Conservation (phyloP, 2,888 invertebrate genomes). For the Sarcophaga variegata region DNA sequence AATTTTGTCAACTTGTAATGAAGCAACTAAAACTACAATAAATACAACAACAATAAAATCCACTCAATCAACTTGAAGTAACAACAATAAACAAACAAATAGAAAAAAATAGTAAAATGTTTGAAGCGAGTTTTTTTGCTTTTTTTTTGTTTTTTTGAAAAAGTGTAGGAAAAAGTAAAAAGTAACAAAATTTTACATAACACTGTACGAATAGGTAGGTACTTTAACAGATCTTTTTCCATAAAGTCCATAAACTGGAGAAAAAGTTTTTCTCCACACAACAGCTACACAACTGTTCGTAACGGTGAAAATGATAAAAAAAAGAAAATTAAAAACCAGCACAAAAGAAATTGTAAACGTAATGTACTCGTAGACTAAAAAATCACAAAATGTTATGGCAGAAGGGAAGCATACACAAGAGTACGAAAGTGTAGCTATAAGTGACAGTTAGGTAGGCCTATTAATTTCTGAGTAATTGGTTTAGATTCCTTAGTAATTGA, state of each 20-base stretch:
- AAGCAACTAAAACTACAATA: slow-evolving; percentile 38
- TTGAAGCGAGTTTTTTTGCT: background rate
- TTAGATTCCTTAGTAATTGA: too few species aligned
- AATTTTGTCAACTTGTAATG: slow-evolving; percentile 32
- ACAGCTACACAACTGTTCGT: background rate
- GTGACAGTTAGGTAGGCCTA: too few species aligned
- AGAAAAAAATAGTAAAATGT: background rate
- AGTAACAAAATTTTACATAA: slow-evolving; percentile 40
- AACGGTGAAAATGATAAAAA: slow-evolving; percentile 51
- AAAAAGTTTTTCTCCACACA: slow-evolving; percentile 22
- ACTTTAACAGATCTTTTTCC: background rate
- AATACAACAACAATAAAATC: slow-evolving; percentile 21
- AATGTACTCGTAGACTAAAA: background rate
- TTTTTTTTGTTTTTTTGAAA: background rate
- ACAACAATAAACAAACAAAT: background rate
- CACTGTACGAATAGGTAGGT: background rate
- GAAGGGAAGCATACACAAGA: background rate
- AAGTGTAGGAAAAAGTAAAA: background rate
- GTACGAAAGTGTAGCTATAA: background rate
- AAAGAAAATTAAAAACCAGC: background rate
- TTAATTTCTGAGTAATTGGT: too few species aligned
- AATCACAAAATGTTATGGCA: background rate
- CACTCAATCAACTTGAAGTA: background rate
- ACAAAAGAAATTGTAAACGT: background rate
- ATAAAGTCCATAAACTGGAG: background rate